Conservation (phyloP, 2,797 vertebrate genomes). For the Gymnoscopelus microlampas region DNA sequence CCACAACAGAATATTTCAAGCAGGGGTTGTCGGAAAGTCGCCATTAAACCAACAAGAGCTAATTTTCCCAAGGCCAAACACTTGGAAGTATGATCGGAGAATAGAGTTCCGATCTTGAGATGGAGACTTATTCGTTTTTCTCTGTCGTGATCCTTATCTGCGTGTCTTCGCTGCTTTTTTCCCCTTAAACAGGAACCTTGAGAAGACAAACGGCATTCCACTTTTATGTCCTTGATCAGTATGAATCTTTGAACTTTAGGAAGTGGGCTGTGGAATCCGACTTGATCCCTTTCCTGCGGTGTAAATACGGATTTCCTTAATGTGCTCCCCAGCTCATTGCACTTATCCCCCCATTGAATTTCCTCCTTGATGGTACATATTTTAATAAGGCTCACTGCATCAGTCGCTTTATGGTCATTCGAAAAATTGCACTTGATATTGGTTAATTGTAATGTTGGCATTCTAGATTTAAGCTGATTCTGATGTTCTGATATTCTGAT, state of each 20-base stretch:
- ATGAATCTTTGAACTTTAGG: constrained; percentile 64
- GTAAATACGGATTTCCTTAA: constrained; percentile 76
- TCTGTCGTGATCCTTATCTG: constrained; percentile 4
- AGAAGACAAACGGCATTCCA: constrained; percentile 30
- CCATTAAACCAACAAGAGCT: constrained; percentile 4
- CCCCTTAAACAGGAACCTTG: constrained; percentile 22
- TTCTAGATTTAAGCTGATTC: not conserved
- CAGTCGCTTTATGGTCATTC: constrained; percentile 17
- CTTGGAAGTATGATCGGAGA: not conserved
- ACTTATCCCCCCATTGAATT: constrained; percentile 42
- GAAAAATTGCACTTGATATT: not conserved
- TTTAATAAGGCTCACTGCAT: constrained; percentile 30
- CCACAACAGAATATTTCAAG: not conserved
- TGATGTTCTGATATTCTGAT: constrained; percentile 2
- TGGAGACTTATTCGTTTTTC: constrained; percentile 8
- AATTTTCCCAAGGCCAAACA: constrained; percentile 24
- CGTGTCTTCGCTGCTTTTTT: constrained; percentile 20
- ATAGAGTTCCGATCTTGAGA: constrained; percentile 22
- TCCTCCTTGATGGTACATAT: constrained; percentile 38
- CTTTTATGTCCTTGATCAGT: constrained; percentile 57
- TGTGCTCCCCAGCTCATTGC: constrained; percentile 60
- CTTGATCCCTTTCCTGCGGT: constrained; percentile 64
- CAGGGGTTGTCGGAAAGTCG: constrained; percentile 7
- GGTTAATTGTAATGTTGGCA: constrained; percentile 3
- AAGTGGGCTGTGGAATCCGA: constrained; percentile 53